Evolutionary conservation across 1,140 invertebrate genomes (phyloP).

Genomic region (Psilanteris sp.): DNA sequence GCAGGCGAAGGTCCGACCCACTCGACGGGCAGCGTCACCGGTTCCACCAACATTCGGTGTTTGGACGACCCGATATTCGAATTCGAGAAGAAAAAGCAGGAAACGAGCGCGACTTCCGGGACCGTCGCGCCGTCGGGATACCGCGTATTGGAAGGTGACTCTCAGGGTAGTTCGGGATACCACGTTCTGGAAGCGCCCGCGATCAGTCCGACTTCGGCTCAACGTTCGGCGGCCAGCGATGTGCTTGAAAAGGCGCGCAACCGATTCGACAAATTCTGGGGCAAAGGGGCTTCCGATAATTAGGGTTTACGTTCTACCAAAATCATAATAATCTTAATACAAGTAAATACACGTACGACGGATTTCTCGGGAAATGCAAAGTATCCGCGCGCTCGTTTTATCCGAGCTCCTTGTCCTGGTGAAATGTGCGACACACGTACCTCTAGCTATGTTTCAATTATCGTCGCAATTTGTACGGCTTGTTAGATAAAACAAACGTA

Average conservation of each 20-base stretch:
- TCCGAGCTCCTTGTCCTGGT: conserved; percentile 64
- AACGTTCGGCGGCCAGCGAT: conserved; percentile 84
- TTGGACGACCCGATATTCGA: conserved; percentile 82
- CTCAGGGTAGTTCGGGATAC: conserved; percentile 64
- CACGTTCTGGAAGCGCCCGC: conserved; percentile 79
- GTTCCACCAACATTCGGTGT: conserved; percentile 78
- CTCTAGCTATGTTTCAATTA: conserved; percentile 61
- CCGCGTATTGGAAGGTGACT: conserved; percentile 67
- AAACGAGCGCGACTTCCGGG: too few species aligned
- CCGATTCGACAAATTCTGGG: conserved; percentile 93
- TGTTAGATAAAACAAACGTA: conserved; percentile 32
- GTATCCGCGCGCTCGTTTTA: conserved; percentile 62
- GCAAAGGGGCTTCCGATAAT: conserved; percentile 76
- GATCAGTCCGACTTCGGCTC: conserved; percentile 71
- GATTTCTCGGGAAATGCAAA: conserved; percentile 59
- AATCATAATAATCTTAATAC: conserved; percentile 39
- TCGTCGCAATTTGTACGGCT: conserved; percentile 63
- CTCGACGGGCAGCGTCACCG: conserved; percentile 65
- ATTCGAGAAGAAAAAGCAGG: conserved; percentile 72
- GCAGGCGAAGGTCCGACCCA: conserved; percentile 64
- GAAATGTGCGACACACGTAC: conserved; percentile 54
- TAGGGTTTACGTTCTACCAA: conserved; percentile 62
- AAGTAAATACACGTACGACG: conserved; percentile 50
- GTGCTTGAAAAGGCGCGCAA: conserved; percentile 90
- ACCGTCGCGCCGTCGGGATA: conserved; percentile 64